Percentiles rank a stretch among this genome's conserved stretches.
These are phyloP conservation scores for Scrobipalpa atriplicella DNA, from an alignment of 2,888 invertebrate species.

Conservation along the genomic window DNA sequence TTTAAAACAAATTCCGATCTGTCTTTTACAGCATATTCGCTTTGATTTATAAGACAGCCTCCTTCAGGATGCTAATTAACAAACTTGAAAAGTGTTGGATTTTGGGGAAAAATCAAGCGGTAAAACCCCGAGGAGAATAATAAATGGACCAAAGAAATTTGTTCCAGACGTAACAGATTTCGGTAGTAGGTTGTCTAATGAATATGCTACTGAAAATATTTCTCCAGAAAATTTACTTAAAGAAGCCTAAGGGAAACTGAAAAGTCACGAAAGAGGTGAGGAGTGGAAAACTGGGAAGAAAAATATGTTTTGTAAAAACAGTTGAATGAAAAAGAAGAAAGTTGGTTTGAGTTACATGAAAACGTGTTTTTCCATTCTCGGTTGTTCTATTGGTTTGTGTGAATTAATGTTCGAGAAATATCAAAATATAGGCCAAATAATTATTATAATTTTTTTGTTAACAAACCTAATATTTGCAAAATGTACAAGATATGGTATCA, in stretches of 20 bases:
- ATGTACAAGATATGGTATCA: no score
- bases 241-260: not conserved
- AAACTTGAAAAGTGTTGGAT: conserved; percentile 25
- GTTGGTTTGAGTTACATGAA: not conserved
- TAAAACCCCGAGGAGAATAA: conserved; percentile 12
- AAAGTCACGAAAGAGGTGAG: not conserved
- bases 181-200: not conserved
- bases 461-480: no score
- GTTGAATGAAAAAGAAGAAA: not conserved
- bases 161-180: not conserved
- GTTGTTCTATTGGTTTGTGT: no score
- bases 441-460: no score
- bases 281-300: not conserved
- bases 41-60: conserved; percentile 26
- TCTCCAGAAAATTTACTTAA: not conserved
- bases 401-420: no score
- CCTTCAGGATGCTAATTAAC: conserved; percentile 26
- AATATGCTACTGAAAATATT: conserved; percentile 1
- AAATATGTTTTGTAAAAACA: not conserved
- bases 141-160: conserved; percentile 14
- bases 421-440: no score
- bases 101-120: conserved; percentile 17
- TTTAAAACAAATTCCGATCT: not conserved
- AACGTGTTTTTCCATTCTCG: no score
- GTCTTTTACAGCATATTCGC: not conserved